phyloP scores from a whole-genome alignment of 2,113 vertebrate genomes.

The Acanthochromis polyacanthus region DNA sequence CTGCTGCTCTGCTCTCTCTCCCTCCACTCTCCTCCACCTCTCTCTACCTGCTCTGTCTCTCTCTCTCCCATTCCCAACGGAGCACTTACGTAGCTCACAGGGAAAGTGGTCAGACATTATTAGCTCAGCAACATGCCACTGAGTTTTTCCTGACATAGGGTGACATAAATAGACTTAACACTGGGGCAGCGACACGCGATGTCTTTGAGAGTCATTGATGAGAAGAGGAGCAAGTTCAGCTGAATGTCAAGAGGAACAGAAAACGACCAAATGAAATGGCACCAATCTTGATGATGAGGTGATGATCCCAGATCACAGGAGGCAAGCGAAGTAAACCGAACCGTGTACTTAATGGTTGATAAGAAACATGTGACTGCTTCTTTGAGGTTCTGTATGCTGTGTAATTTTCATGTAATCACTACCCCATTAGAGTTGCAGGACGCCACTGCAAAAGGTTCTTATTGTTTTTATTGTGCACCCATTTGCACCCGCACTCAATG shows the following conservation, averaged over 20 bases:
- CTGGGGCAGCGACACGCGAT: conserved; percentile 36
- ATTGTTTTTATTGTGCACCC: neutral
- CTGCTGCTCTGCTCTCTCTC: conserved; percentile 35
- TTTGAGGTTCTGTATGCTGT: conserved; percentile 41
- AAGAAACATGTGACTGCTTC: conserved; percentile 66
- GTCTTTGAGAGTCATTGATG: conserved; percentile 45
- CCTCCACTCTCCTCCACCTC: conserved; percentile 1
- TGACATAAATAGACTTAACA: conserved; percentile 63
- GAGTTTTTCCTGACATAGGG: conserved; percentile 68
- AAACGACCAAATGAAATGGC: conserved; percentile 28
- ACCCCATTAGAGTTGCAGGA: conserved; percentile 40
- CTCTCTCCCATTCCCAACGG: conserved; percentile 42
- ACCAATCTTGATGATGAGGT: conserved; percentile 23
- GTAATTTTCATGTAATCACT: conserved; percentile 51
- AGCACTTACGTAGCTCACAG: conserved; percentile 57
- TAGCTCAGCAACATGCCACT: conserved; percentile 68
- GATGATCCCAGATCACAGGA: conserved; percentile 17
- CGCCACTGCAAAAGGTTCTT: conserved; percentile 28
- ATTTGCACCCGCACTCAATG: neutral
- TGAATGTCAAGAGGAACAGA: neutral
- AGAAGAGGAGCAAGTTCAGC: neutral
- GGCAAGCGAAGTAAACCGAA: conserved; percentile 20
- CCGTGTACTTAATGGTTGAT: conserved; percentile 47
- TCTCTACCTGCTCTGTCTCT: conserved; percentile 34
- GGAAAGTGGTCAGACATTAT: conserved; percentile 72